Evolutionary conservation across 2,888 invertebrate genomes (phyloP), one percentile per base, ranked within the genome.

Genomic region (Xestoiulus laeticollis): DNA sequence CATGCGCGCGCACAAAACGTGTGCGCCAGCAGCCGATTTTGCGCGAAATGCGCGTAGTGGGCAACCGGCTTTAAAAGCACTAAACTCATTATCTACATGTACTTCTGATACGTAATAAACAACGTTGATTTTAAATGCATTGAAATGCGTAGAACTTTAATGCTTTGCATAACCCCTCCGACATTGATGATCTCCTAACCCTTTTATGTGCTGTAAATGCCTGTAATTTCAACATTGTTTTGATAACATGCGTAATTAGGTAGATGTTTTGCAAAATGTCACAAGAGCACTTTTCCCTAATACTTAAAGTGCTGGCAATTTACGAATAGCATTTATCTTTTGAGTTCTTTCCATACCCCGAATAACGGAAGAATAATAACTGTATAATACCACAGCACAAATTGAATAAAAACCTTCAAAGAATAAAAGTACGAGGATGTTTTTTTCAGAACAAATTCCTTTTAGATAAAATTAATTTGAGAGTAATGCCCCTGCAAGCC

Each of bases 291-390:
- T 68, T n/a, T 68, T 68, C 68, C n/a, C 26, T 68, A 68, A 68
- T 68, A 12, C 68, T 68, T 68, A 68, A 68, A 68, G 68, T 68
- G 68, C 68, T 68, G 26, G 26, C 68, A 68, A 68, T 10, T 68
- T 68, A 26, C 8, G 26, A 12, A 10, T 68, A 26, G 68, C 68
- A 26, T 68, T 68, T 26, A n/a, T 26, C 26, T n/a, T 26, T n/a
- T 26, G 12, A 26, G 26, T 26, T 68, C 12, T 14, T 38, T 26
- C 26, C 26, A 26, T 68, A 26, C 10, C n/a, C 3, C 26, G 26
- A 26, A 26, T 68, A 26, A 10, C n/a, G 0, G 26, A 26, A 12
- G 68, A 68, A 68, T 26, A 68, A 68, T 68, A 68, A 26, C 68
- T 26, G 26, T 8, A 14, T 26, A 68, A 68, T 68, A 68, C 68